Conservation (phyloP, 2,797 vertebrate species). For the Clarias laeviceps region DNA sequence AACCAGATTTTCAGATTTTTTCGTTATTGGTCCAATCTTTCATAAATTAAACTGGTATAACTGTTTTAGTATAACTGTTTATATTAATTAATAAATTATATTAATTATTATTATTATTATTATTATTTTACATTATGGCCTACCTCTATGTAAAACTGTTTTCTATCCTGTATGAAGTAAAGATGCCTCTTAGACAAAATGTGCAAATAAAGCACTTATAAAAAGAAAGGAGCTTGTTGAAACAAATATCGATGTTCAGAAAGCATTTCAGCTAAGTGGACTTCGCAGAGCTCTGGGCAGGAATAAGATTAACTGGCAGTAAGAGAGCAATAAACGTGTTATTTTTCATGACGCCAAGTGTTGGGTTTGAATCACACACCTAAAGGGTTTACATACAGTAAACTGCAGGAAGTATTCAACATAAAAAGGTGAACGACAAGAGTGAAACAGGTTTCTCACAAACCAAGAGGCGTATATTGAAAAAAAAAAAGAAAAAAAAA, state of each 20-base stretch:
- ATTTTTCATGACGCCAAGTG: constrained; percentile 1
- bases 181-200: constrained; percentile 50
- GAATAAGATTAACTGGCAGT: constrained; percentile 49
- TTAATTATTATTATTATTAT: neutral
- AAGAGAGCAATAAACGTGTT: constrained; percentile 38
- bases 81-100: too few relatives aligned
- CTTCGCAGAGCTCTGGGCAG: constrained; percentile 24
- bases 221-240: neutral
- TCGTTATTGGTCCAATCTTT: neutral
- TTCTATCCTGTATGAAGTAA: neutral
- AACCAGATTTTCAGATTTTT: neutral
- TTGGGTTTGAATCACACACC: constrained; percentile 10
- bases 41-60: neutral
- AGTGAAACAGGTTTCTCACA: neutral
- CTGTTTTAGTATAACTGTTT: neutral
- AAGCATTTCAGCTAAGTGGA: neutral
- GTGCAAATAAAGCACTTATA: constrained; percentile 34
- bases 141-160: neutral
- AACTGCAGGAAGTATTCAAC: neutral
- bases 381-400: neutral
- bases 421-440: neutral
- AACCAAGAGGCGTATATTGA: neutral
- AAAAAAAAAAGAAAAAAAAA: neutral
- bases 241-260: constrained; percentile 21
- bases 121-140: neutral